These are phyloP conservation scores for Ornithorhynchus anatinus DNA, from an alignment of 2,113 vertebrate genomes.

Conservation along the genomic window DNA sequence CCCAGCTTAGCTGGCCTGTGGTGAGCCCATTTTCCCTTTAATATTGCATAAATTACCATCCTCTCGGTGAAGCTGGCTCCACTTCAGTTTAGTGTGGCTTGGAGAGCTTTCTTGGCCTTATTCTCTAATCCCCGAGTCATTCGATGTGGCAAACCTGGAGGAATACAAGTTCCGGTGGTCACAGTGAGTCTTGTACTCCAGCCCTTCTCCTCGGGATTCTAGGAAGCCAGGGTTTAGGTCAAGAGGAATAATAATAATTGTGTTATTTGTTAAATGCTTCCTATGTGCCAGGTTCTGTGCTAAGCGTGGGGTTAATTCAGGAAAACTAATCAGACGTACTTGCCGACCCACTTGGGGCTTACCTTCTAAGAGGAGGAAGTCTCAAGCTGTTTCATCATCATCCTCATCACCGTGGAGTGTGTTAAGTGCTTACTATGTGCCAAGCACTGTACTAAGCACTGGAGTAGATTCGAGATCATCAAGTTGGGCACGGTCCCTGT, in stretches of 20 bases:
- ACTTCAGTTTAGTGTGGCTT: neutral
- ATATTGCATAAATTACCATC: neutral
- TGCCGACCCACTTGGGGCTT: no score
- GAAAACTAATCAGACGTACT: neutral
- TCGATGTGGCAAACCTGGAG: neutral
- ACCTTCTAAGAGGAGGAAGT: no score
- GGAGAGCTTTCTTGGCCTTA: neutral
- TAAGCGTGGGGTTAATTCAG: neutral
- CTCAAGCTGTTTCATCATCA: no score
- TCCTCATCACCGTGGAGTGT: no score
- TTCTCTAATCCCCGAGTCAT: neutral
- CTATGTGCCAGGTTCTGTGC: neutral
- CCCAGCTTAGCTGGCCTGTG: neutral
- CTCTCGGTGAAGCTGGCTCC: neutral
- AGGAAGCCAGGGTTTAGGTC: slow-evolving; percentile 4
- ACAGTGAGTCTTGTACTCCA: neutral
- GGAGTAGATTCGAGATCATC: no score
- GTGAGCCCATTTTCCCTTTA: neutral
- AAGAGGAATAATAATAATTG: slow-evolving; percentile 3
- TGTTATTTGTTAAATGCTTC: neutral
- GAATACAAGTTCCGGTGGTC: neutral
- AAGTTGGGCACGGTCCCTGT: no score
- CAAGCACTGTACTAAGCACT: no score
- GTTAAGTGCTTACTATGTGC: no score
- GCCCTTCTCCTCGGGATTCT: neutral